Conservation (phyloP, 2,888 invertebrate genomes). For the Drosophila melanosoma region DNA sequence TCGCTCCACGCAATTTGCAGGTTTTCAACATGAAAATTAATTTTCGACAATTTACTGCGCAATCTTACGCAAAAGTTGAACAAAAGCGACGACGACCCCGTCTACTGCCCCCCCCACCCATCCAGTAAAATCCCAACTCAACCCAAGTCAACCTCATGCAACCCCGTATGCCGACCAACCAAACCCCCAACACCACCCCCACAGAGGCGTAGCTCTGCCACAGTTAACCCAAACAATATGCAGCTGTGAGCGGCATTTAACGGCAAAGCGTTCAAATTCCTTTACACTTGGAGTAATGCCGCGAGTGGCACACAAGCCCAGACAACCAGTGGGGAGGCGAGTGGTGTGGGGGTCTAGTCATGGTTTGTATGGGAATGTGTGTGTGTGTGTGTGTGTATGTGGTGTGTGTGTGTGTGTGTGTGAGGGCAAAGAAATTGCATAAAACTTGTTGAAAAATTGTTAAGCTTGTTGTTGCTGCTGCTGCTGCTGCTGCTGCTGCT, state of each 20-base stretch:
- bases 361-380: background rate
- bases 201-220: slow-evolving; percentile 19
- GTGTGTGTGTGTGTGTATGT: background rate
- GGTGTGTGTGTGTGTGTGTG: background rate
- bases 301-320: slow-evolving; percentile 46
- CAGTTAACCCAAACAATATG: slow-evolving; percentile 76
- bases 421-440: slow-evolving; percentile 53
- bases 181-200: background rate
- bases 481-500: slow-evolving; percentile 12
- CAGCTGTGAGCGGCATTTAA: slow-evolving; percentile 65
- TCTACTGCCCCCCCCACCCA: background rate
- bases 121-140: background rate
- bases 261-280: slow-evolving; percentile 76
- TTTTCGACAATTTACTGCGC: slow-evolving; percentile 83
- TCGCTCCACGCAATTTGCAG: slow-evolving; percentile 71
- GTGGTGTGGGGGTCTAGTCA: background rate
- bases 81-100: slow-evolving; percentile 67
- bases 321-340: slow-evolving; percentile 3
- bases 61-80: slow-evolving; percentile 82
- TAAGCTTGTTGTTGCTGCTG: slow-evolving; percentile 44
- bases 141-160: background rate
- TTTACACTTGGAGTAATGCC: slow-evolving; percentile 74
- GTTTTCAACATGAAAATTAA: slow-evolving; percentile 82
- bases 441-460: slow-evolving; percentile 79
- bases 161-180: background rate